These are phyloP conservation scores for Noctilio leporinus DNA, from an alignment of 2,113 vertebrate genomes.

Conservation along the genomic window DNA sequence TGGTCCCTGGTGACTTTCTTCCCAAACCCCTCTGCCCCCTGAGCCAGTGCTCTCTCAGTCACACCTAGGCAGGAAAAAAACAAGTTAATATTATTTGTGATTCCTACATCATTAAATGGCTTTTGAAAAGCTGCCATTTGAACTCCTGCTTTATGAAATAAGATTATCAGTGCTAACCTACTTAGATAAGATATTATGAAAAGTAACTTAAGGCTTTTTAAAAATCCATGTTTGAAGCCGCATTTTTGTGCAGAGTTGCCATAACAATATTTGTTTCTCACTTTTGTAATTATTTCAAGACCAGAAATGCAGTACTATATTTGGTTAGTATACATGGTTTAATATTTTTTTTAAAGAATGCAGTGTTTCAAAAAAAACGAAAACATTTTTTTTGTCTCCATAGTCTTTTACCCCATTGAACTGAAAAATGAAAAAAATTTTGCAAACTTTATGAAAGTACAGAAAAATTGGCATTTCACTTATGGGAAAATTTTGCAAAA, in stretches of 20 bases:
- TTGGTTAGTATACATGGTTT: constrained; percentile 17
- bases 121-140: constrained; percentile 7
- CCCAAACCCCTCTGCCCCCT: neutral
- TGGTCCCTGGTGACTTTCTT: neutral
- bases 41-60: neutral
- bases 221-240: neutral
- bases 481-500: constrained; percentile 49
- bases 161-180: neutral
- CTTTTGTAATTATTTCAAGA: neutral
- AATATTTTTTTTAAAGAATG: constrained; percentile 33
- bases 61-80: neutral
- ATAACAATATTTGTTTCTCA: constrained; percentile 28
- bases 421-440: constrained; percentile 32
- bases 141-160: constrained; percentile 13
- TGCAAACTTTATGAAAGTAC: constrained; percentile 19
- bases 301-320: neutral
- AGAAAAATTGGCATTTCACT: constrained; percentile 52
- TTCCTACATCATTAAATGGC: neutral
- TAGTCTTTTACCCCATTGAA: constrained; percentile 22
- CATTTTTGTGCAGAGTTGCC: neutral
- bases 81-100: neutral
- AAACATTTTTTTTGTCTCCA: neutral
- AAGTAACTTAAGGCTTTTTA: constrained; percentile 43
- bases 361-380: neutral
- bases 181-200: constrained; percentile 29